A percentile compares a stretch with the other conserved stretches of the same genome.
Evolutionary conservation across 1,140 invertebrate genomes (phyloP).

Genomic region (Heliconius himera): DNA sequence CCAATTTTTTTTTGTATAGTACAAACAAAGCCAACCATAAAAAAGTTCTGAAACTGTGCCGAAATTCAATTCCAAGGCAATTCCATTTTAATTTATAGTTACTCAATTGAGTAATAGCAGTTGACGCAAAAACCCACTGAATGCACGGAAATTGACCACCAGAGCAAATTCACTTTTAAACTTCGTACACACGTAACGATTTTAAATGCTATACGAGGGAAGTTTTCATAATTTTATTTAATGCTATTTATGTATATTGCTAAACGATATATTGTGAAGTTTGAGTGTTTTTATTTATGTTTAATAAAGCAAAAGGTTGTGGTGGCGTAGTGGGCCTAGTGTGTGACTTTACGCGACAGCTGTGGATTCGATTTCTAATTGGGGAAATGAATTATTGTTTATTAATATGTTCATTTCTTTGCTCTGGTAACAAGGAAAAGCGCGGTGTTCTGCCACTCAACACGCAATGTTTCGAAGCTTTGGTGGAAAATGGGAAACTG

Average conservation of each 20-base stretch:
- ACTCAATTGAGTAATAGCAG: conserved; percentile 37
- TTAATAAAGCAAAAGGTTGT: too few species aligned
- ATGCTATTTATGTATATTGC: background rate
- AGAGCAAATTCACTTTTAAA: conserved; percentile 31
- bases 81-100: conserved; percentile 39
- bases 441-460: too few species aligned
- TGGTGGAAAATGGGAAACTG: too few species aligned
- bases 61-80: conserved; percentile 29
- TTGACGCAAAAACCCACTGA: conserved; percentile 35
- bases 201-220: background rate
- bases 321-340: too few species aligned
- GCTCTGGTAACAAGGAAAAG: too few species aligned
- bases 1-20: background rate
- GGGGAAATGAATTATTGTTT: too few species aligned
- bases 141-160: conserved; percentile 28
- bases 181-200: conserved; percentile 11
- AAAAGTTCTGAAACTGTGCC: conserved; percentile 18
- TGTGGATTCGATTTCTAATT: too few species aligned
- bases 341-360: too few species aligned
- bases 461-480: too few species aligned
- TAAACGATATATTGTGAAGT: background rate
- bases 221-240: conserved; percentile 13
- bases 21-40: conserved; percentile 19
- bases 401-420: too few species aligned
- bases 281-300: too few species aligned